Conservation (phyloP, 2,888 invertebrate species). For the Drosophila flavopinicola region DNA sequence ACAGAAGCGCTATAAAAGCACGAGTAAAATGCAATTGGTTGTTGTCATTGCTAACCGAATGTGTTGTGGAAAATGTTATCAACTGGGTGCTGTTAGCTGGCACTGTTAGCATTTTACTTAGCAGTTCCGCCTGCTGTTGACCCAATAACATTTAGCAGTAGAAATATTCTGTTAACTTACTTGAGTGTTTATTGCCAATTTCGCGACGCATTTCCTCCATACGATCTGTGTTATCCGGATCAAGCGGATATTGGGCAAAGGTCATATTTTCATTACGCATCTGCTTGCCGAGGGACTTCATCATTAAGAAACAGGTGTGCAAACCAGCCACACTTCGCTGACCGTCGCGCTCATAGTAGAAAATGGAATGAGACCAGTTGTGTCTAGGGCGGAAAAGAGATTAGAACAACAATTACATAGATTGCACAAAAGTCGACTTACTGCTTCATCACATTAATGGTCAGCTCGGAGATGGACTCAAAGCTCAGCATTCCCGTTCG, state of each 20-base stretch:
- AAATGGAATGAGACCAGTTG: constrained; percentile 89
- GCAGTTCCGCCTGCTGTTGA: neutral
- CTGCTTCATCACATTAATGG: constrained; percentile 89
- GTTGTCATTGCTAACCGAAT: constrained; percentile 40
- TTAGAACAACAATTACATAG: neutral
- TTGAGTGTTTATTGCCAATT: constrained; percentile 89
- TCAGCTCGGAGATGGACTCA: constrained; percentile 89
- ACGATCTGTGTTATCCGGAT: constrained; percentile 85
- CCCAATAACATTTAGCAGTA: neutral
- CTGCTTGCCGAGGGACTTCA: constrained; percentile 89
- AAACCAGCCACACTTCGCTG: constrained; percentile 88
- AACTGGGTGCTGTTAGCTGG: constrained; percentile 3
- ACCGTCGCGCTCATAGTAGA: constrained; percentile 91
- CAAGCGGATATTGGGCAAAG: constrained; percentile 82
- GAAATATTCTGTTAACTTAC: constrained; percentile 86
- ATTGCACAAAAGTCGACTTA: constrained; percentile 83
- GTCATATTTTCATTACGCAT: constrained; percentile 84
- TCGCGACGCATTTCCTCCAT: constrained; percentile 88
- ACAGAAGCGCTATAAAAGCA: constrained; percentile 24
- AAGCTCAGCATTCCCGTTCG: constrained; percentile 90
- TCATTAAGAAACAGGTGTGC: constrained; percentile 91
- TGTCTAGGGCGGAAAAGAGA: constrained; percentile 85
- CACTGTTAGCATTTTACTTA: neutral
- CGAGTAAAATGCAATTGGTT: constrained; percentile 29
- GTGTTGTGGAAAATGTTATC: constrained; percentile 39